Base-by-base conservation (phyloP, 2,888 invertebrate genomes). In the Synanthedon myopaeformis region DNA sequence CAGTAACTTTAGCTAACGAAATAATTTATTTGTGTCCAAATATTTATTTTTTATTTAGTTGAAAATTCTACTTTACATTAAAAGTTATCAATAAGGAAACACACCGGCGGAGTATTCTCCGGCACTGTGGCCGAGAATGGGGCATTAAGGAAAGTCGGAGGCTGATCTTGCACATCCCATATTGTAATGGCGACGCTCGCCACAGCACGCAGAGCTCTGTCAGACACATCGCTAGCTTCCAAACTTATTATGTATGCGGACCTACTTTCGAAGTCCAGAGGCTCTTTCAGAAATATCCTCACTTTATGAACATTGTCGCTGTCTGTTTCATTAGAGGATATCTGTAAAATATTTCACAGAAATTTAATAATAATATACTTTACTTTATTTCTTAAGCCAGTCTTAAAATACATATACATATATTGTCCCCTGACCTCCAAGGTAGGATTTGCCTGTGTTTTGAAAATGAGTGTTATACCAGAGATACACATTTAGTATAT, bases 151-250 rank as follows among this genome's bases (percentile, higher is more conserved):
- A 96, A 95, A n/a, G 90, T 82, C 0, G 96, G 96, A 6, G 94
- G 92, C 64, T 94, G 94, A 75, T 96, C 95, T 70, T 92, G 96
- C 0, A 94, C 91, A 69, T 96, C 96, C 56, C 91, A 81, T 5
- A 96, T 90, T 48, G 92, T 91, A 0, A 93, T 92, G 0, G 94
- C 91, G 11, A 96, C 90, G 49, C 92, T 92, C 0, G 95, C 94
- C 13, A 90, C 80, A 0, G 94, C 91, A 42, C 89, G 89, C 4
- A 93, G 74, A 0, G 92, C 89, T 62, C 89, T 89, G 51, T 90
- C 90, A 1, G 92, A 90, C 8, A 88, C 82, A 64, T 94, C 94
- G 2, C 82, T 80, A 0, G 94, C 94, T 61, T 90, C 85, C 2
- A 94, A 74, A 51, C 90, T 91, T 61, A 94, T 88, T 14, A 92